Evolutionary conservation across 2,888 invertebrate genomes (phyloP), one percentile per base, ranked within the genome.

Genomic region (Drosophila anceps): DNA sequence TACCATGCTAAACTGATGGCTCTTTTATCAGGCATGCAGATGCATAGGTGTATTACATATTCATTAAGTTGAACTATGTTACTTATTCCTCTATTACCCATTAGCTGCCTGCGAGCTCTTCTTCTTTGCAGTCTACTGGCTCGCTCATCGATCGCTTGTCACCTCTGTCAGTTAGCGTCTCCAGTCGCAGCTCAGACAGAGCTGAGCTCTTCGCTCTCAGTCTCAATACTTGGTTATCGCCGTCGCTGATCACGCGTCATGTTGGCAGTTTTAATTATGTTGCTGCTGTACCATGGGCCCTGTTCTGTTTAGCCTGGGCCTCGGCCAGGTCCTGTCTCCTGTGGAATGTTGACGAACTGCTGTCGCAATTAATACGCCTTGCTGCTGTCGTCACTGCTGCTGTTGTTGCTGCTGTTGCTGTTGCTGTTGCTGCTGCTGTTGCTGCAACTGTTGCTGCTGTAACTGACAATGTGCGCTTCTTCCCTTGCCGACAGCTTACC

Each of bases 231-330:
- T 62, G 83, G 74, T 84, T 88, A 84, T 84, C 83, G 83, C 76
- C 71, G 88, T 81, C 78, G 78, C 79, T 85, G 88, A 88, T 84
- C 88, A 83, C 88, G 83, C 86, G 86, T 88, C 88, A 85, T 88
- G 88, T 85, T 85, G 86, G 71, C 83, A 88, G 88, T 66, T 84
- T 84, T 85, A 84, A 84, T 84, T 84, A 84, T 84, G 83, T 88
- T 85, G 88, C 80, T 79, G 58, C 66, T 72, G 51, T 35, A 27
- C 29, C 37, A 7, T 9, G 24, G 12, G 15, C n/a, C 58, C 37
- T 13, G 53, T 5, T 29, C 1, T 31, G n/a, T 1, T 13, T 43
- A 43, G 31, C 39, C 39, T 35, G 12, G 24, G 62, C 27, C 29
- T 50, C 4, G 29, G 24, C 65, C 59, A 46, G 61, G 62, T 66